Conservation (phyloP, 2,888 invertebrate species). For the Zonitis immaculata region DNA sequence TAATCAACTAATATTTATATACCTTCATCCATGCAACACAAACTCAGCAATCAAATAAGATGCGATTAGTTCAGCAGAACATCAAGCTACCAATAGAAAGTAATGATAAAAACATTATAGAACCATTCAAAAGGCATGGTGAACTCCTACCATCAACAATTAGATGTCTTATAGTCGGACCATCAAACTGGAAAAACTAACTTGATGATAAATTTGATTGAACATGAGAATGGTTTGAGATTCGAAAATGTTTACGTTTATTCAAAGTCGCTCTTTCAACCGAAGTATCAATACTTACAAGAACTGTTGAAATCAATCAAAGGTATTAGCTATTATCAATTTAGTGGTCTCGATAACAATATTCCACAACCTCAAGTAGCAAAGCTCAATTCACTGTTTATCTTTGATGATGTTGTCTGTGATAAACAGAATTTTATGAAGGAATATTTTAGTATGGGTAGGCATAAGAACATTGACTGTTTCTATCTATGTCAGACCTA, state of each 20-base stretch:
- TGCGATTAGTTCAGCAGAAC: constrained; percentile 9
- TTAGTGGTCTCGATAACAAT: constrained; percentile 24
- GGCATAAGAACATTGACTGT: constrained; percentile 37
- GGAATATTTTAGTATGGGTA: constrained; percentile 36
- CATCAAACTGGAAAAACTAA: constrained; percentile 44
- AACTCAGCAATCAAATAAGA: constrained; percentile 1
- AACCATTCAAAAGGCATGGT: constrained; percentile 25
- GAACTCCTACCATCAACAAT: constrained; percentile 6
- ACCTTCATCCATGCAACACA: too few relatives aligned
- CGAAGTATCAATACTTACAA: constrained; percentile 33
- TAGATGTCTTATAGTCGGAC: constrained; percentile 34
- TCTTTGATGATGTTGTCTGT: constrained; percentile 43
- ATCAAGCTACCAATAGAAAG: not conserved
- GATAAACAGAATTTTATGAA: constrained; percentile 36
- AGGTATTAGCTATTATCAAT: constrained; percentile 28
- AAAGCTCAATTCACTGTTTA: constrained; percentile 35
- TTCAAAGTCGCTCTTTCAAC: constrained; percentile 34
- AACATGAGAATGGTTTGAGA: constrained; percentile 35
- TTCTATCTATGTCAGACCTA: constrained; percentile 41
- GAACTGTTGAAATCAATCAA: constrained; percentile 23
- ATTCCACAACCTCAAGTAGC: constrained; percentile 27
- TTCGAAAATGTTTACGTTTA: constrained; percentile 43
- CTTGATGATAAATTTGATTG: constrained; percentile 34
- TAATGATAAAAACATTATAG: constrained; percentile 26
- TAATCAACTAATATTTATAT: too few relatives aligned